Evolutionary conservation across 2,888 invertebrate species (phyloP).

Genomic region (Tachystola acroxantha): DNA sequence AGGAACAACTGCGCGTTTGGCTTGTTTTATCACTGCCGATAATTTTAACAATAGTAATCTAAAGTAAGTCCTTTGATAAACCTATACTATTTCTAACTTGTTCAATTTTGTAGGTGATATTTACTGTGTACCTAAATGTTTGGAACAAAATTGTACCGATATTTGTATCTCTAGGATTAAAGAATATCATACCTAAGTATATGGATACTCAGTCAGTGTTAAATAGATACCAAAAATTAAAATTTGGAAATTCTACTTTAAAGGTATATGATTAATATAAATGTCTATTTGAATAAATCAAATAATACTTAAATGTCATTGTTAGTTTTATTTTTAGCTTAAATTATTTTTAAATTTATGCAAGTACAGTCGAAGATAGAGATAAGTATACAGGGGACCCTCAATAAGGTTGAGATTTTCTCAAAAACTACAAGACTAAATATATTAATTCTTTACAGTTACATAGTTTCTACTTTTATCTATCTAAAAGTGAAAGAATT

Average conservation of each 20-base stretch:
- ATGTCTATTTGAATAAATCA: slow-evolving; percentile 78
- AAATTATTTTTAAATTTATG: too few relatives aligned
- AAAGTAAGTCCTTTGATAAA: slow-evolving; percentile 72
- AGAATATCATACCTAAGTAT: slow-evolving; percentile 46
- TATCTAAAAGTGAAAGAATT: too few relatives aligned
- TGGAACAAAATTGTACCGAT: slow-evolving; percentile 65
- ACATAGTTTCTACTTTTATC: too few relatives aligned
- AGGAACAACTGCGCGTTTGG: slow-evolving; percentile 42
- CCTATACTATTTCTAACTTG: slow-evolving; percentile 75
- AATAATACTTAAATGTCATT: slow-evolving; percentile 57
- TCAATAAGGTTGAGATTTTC: too few relatives aligned
- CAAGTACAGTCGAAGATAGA: too few relatives aligned
- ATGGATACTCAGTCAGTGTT: slow-evolving; percentile 71
- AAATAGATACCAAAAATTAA: slow-evolving; percentile 68
- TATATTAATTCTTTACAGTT: too few relatives aligned
- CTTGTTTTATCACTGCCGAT: slow-evolving; percentile 74
- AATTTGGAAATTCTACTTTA: slow-evolving; percentile 73
- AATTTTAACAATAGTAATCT: slow-evolving; percentile 55
- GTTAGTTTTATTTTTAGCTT: slow-evolving; percentile 60
- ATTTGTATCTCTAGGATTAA: slow-evolving; percentile 64
- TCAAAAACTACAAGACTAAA: too few relatives aligned
- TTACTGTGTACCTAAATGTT: slow-evolving; percentile 72
- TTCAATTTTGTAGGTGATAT: slow-evolving; percentile 76
- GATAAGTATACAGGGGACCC: too few relatives aligned
- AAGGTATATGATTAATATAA: slow-evolving; percentile 60